Conservation (phyloP, 2,113 vertebrate genomes). For the Phocoena phocoena region DNA sequence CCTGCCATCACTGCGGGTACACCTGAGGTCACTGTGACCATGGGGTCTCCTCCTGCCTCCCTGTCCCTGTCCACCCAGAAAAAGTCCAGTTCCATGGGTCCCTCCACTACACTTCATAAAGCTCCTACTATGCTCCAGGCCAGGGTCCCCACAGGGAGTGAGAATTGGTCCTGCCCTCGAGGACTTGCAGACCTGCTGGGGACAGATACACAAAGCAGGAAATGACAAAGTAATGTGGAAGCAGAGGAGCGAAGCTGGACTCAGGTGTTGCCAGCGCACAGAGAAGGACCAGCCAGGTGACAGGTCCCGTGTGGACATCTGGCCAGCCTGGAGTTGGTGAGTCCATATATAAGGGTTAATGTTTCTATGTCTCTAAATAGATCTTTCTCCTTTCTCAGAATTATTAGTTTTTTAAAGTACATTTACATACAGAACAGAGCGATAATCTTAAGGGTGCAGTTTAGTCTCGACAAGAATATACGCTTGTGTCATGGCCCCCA, state of each 20-base stretch:
- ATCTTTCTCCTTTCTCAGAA: not conserved
- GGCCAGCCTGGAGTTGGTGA: not conserved
- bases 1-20: not conserved
- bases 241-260: not conserved
- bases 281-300: not conserved
- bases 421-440: not conserved
- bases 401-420: not conserved
- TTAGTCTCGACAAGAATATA: fast-evolving
- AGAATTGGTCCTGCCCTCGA: not conserved
- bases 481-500: fast-evolving
- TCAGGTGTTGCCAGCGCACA: fast-evolving
- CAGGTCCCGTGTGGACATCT: fast-evolving
- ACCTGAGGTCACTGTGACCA: not conserved
- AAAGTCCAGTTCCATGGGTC: not conserved
- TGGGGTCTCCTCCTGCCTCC: too few species aligned
- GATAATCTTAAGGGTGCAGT: too few species aligned
- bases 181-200: not conserved
- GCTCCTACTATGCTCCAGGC: not conserved
- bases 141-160: not conserved
- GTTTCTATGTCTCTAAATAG: not conserved
- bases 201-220: not conserved
- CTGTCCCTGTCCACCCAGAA: not conserved
- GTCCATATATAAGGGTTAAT: fast-evolving
- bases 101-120: not conserved
- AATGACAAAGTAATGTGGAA: fast-evolving